These are phyloP conservation scores for Labeo calbasu DNA, from an alignment of 2,797 vertebrate genomes.

Conservation along the genomic window DNA sequence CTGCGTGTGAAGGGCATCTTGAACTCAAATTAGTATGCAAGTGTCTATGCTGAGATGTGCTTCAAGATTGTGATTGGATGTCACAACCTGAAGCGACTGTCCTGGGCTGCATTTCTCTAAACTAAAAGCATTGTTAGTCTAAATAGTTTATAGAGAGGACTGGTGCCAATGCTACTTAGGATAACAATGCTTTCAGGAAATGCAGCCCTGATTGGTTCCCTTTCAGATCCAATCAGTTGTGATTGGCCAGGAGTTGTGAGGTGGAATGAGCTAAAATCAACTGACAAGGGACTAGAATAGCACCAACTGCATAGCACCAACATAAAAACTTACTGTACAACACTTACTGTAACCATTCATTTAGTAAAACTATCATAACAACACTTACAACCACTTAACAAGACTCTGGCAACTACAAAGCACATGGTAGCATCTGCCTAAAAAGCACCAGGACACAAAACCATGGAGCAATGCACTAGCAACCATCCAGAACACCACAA, in stretches of 20 bases:
- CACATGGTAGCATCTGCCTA: not conserved
- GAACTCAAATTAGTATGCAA: slow-evolving; percentile 13
- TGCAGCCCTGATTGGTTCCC: not conserved
- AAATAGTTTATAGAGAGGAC: not conserved
- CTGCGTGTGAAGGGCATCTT: slow-evolving; percentile 20
- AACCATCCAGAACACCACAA: not conserved
- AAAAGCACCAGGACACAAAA: not conserved
- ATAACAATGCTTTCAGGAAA: not conserved
- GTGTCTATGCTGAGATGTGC: not conserved
- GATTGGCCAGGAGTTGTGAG: not conserved
- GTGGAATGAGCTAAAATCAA: not conserved
- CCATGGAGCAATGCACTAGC: not conserved
- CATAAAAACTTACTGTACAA: not conserved
- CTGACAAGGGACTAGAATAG: not conserved
- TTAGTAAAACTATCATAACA: not conserved
- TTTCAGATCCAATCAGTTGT: not conserved
- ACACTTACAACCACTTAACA: not conserved
- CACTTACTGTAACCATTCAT: not conserved
- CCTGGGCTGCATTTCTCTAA: not conserved
- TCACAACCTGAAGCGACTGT: not conserved
- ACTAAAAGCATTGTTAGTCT: not conserved
- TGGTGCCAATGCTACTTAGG: not conserved
- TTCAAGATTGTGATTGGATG: slow-evolving; percentile 20
- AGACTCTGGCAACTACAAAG: not conserved
- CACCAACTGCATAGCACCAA: not conserved